Evolutionary conservation across 2,113 vertebrate species (phyloP).

Genomic region (Carlito syrichta): DNA sequence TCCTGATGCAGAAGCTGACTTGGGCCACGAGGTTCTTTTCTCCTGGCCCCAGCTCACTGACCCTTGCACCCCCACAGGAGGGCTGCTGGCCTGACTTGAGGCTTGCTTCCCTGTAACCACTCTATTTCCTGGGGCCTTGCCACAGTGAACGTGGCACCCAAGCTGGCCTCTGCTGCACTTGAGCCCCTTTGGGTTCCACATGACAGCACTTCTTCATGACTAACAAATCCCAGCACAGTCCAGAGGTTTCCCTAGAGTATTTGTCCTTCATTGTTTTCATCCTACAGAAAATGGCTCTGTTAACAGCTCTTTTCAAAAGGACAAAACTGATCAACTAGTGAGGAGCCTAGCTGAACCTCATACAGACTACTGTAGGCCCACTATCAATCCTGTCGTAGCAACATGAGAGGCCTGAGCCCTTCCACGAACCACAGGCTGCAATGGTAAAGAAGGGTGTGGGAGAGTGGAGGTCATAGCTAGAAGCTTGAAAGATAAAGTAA

Average conservation of each 20-base stretch:
- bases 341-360: neutral
- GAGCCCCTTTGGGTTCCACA: neutral
- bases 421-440: accelerated
- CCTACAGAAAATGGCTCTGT: neutral
- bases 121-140: neutral
- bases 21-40: neutral
- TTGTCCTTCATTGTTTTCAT: neutral
- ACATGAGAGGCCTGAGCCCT: neutral
- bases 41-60: neutral
- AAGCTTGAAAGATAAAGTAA: neutral
- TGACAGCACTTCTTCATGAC: neutral
- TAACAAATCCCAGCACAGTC: neutral
- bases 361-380: neutral
- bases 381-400: neutral
- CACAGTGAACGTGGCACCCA: neutral
- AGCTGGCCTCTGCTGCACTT: neutral
- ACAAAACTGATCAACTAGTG: neutral
- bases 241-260: neutral
- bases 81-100: neutral
- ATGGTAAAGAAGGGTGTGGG: too few relatives aligned
- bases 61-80: neutral
- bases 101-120: neutral
- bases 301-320: neutral
- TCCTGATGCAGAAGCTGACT: neutral
- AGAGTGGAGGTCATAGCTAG: too few relatives aligned